Percentiles rank a stretch among this genome's conserved stretches.
Evolutionary conservation across 2,113 vertebrate genomes (phyloP).

Genomic region (Diadophis punctatus): DNA sequence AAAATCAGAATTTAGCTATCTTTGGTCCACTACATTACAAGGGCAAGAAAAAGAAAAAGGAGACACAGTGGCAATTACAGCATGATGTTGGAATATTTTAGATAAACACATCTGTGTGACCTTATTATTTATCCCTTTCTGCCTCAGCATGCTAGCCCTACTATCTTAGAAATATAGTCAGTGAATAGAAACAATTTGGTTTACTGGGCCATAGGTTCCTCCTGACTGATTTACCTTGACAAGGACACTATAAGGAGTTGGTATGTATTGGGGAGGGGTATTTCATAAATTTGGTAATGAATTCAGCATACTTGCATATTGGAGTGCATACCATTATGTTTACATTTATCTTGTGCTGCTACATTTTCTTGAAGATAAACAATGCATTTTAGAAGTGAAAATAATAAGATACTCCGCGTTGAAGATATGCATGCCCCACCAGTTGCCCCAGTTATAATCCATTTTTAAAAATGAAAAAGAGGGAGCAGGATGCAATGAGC

Average conservation of each 20-base stretch:
- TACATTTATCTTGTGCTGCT: neutral
- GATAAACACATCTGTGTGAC: neutral
- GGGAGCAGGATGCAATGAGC: neutral
- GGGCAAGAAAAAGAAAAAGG: neutral
- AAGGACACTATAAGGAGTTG: neutral
- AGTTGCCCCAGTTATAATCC: neutral
- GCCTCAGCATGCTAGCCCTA: neutral
- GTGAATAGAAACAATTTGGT: neutral
- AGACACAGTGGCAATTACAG: neutral
- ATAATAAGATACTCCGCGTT: neutral
- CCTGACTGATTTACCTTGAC: neutral
- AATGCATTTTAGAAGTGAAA: neutral
- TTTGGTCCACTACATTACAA: neutral
- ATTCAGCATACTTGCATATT: neutral
- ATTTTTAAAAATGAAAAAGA: neutral
- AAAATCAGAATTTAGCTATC: neutral
- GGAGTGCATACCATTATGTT: neutral
- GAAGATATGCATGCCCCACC: neutral
- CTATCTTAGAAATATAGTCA: neutral
- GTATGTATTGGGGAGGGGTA: neutral
- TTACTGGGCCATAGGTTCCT: neutral
- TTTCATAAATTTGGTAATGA: neutral
- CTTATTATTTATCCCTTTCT: neutral
- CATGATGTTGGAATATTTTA: neutral
- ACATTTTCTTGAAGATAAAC: neutral